These are phyloP conservation scores for Sitodiplosis mosellana DNA, from an alignment of 1,140 invertebrate species.

Conservation along the genomic window DNA sequence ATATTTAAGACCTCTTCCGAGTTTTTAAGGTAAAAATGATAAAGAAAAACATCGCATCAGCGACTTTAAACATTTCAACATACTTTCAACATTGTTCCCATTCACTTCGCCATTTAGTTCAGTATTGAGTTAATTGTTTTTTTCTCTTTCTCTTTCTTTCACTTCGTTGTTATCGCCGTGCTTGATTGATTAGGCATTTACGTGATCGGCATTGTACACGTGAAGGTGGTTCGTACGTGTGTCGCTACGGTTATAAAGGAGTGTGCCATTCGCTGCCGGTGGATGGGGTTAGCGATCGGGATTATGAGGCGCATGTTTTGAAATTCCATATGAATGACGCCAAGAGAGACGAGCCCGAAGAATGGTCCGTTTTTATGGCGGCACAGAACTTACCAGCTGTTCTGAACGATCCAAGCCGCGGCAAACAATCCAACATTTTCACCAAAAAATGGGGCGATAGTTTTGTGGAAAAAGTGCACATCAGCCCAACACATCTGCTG, in stretches of 20 bases:
- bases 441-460: constrained; percentile 95
- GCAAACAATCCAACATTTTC: constrained; percentile 84
- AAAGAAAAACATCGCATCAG: no score
- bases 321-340: constrained; percentile 54
- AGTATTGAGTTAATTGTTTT: no score
- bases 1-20: constrained; percentile 28
- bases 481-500: constrained; percentile 60
- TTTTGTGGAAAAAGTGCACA: constrained; percentile 65
- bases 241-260: constrained; percentile 73
- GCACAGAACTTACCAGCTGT: constrained; percentile 91
- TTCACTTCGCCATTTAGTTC: no score
- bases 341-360: constrained; percentile 29
- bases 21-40: constrained; percentile 31
- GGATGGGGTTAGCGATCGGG: constrained; percentile 72
- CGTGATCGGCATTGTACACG: constrained; percentile 63
- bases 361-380: constrained; percentile 62
- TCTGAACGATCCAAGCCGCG: constrained; percentile 83
- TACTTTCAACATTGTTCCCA: no score
- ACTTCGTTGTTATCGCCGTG: no score
- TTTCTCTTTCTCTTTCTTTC: no score
- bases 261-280: constrained; percentile 71
- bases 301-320: constrained; percentile 72
- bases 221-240: constrained; percentile 77
- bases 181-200: constrained; percentile 44
- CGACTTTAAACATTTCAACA: no score